phyloP scores from a whole-genome alignment of 2,888 invertebrate genomes.

The Maniola hyperantus region DNA sequence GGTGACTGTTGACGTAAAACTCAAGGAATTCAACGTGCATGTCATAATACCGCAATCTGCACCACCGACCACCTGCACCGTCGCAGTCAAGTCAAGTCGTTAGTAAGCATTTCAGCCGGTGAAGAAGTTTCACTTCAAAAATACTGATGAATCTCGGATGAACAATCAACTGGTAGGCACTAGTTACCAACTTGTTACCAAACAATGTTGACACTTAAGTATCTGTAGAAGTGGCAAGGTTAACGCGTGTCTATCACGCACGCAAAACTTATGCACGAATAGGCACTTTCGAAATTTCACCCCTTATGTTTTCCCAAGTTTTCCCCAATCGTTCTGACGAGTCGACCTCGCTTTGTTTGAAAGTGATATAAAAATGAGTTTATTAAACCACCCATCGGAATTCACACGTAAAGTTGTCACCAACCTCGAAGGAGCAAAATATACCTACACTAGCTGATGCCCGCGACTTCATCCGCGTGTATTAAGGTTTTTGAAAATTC shows the following conservation, averaged over 20 bases:
- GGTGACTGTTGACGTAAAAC: no score
- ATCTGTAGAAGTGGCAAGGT: conserved; percentile 7
- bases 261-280: conserved; percentile 22
- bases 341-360: conserved; percentile 8
- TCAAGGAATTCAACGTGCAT: no score
- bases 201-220: conserved; percentile 11
- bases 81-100: no score
- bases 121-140: not conserved
- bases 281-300: conserved; percentile 12
- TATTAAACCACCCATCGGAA: conserved; percentile 5
- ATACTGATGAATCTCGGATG: not conserved
- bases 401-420: not conserved
- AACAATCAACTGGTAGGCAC: not conserved
- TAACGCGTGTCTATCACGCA: conserved; percentile 22
- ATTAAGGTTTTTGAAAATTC: no score
- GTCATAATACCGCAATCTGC: no score
- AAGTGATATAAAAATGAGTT: not conserved
- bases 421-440: not conserved
- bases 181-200: not conserved
- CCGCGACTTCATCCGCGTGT: no score
- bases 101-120: no score
- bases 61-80: no score
- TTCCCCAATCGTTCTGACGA: not conserved
- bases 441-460: no score
- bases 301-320: conserved; percentile 1